These are phyloP conservation scores for Phymanthus crucifer DNA, from an alignment of 92 coral and sea anemone genomes.

Conservation along the genomic window DNA sequence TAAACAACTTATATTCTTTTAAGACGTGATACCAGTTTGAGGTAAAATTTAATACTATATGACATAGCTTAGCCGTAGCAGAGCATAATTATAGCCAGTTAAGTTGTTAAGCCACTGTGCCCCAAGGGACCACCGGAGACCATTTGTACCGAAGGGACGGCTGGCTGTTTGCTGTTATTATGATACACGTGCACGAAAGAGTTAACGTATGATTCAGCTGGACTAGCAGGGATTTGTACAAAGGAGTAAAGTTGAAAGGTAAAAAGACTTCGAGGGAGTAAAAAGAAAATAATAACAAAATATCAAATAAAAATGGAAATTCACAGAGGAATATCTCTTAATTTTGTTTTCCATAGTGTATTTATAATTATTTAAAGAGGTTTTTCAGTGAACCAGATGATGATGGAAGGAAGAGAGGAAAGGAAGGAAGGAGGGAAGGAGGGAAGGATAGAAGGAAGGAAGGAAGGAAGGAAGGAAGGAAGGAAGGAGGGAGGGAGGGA, in stretches of 20 bases:
- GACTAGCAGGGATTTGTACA: not conserved
- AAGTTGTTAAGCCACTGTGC: not conserved
- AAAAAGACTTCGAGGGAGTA: too few species aligned
- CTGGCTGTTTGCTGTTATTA: not conserved
- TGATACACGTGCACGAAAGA: not conserved
- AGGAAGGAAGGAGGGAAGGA: not conserved
- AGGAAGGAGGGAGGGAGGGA: not conserved
- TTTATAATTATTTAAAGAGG: too few species aligned
- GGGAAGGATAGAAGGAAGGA: not conserved
- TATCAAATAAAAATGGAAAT: too few species aligned
- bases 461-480: not conserved
- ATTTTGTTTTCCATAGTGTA: too few species aligned
- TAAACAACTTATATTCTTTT: too few species aligned
- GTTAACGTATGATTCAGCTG: not conserved
- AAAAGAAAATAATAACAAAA: too few species aligned
- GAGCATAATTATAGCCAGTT: not conserved
- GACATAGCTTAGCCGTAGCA: not conserved
- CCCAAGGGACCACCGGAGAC: not conserved
- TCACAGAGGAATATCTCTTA: too few species aligned
- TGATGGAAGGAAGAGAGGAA: not conserved
- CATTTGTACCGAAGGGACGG: not conserved
- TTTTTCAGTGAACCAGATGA: too few species aligned
- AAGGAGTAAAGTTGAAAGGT: not conserved
- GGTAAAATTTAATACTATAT: too few species aligned
- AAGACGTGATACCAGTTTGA: too few species aligned